These are phyloP conservation scores for Ectemnius cavifrons DNA, from an alignment of 2,888 invertebrate species.

Conservation along the genomic window DNA sequence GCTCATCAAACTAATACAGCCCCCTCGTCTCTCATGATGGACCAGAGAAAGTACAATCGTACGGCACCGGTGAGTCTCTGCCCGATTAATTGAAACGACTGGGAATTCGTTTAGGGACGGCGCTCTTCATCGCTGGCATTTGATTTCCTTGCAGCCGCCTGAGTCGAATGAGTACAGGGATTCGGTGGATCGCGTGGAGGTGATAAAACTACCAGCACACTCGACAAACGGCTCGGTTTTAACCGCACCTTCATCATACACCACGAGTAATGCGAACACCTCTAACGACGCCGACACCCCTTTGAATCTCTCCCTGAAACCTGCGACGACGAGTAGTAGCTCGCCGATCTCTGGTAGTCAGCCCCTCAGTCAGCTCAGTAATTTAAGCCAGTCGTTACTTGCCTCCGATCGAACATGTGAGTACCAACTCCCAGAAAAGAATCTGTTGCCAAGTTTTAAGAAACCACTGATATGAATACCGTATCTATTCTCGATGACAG, in stretches of 20 bases:
- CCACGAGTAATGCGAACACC: constrained; percentile 76
- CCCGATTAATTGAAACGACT: background rate
- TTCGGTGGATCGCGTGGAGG: constrained; percentile 86
- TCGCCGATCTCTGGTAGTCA: constrained; percentile 72
- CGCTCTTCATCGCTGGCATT: background rate
- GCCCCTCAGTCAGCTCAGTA: constrained; percentile 76
- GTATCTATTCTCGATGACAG: constrained; percentile 74
- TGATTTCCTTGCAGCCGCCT: constrained; percentile 54
- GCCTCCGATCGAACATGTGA: constrained; percentile 80
- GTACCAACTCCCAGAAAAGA: constrained; percentile 55
- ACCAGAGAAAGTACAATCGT: constrained; percentile 77
- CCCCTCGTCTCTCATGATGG: constrained; percentile 77
- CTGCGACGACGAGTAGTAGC: constrained; percentile 77
- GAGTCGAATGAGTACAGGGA: constrained; percentile 73
- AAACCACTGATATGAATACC: background rate
- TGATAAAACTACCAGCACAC: constrained; percentile 87
- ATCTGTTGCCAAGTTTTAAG: too few species aligned
- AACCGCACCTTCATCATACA: constrained; percentile 79
- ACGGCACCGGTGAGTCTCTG: constrained; percentile 51
- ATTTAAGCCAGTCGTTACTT: constrained; percentile 76
- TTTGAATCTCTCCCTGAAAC: constrained; percentile 90
- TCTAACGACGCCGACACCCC: constrained; percentile 86
- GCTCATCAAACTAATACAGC: constrained; percentile 72
- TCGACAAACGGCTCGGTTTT: constrained; percentile 77
- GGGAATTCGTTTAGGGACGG: background rate